These are phyloP conservation scores for Diuraphis noxia DNA, from an alignment of 1,140 invertebrate species.

Conservation along the genomic window DNA sequence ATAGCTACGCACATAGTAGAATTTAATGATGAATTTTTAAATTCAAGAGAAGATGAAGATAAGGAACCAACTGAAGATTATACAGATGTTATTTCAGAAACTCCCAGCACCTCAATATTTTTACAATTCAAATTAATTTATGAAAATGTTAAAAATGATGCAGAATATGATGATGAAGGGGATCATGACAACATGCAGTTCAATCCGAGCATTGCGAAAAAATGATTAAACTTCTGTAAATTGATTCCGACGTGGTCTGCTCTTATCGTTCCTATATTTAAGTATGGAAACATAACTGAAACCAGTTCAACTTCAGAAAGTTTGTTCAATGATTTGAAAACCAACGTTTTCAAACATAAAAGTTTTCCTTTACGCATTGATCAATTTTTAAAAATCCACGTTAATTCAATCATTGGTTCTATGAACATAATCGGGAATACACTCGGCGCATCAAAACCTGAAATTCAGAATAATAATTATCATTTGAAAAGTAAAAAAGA, in stretches of 20 bases:
- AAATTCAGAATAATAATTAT: background rate
- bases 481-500: background rate
- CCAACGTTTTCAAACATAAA: background rate
- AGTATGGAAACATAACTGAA: conserved; percentile 13
- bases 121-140: no score
- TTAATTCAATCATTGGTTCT: background rate
- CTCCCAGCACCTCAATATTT: no score
- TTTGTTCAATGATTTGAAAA: background rate
- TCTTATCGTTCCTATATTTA: background rate
- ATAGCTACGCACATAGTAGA: conserved; percentile 1
- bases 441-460: background rate
- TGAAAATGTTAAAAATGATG: no score
- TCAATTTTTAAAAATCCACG: background rate
- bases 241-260: background rate
- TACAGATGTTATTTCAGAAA: no score
- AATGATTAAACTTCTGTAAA: conserved; percentile 23
- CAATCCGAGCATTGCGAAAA: background rate
- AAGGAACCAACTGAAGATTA: no score
- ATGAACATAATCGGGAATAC: background rate
- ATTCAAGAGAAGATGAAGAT: background rate
- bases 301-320: background rate
- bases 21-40: background rate
- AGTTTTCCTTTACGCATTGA: background rate
- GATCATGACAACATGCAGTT: conserved; percentile 23
- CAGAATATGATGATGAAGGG: background rate